Percentiles rank a stretch among this genome's conserved stretches.
Conservation (phyloP, 2,113 vertebrate species). For the Prochilodus magdalenae region DNA sequence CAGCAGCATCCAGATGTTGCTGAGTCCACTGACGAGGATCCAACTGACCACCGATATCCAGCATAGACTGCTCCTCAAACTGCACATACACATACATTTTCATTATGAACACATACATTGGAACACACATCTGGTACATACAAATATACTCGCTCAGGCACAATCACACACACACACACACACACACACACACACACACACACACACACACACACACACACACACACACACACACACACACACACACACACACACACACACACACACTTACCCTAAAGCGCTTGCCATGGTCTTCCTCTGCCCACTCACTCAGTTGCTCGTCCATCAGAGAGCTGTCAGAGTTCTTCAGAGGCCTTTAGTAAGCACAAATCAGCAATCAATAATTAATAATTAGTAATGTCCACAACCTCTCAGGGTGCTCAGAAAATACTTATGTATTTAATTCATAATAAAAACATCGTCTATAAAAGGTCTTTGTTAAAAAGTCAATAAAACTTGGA, state of each 20-base stretch:
- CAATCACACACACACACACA: not conserved
- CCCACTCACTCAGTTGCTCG: constrained; percentile 95
- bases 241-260: not conserved
- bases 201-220: not conserved
- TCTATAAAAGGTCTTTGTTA: too few species aligned
- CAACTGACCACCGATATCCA: constrained; percentile 85
- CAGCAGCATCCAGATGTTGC: constrained; percentile 86
- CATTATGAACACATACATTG: not conserved
- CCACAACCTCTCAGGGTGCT: not conserved
- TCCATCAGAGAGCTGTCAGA: constrained; percentile 92
- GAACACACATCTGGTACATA: not conserved
- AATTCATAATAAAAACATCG: too few species aligned
- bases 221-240: not conserved
- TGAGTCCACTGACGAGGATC: constrained; percentile 81
- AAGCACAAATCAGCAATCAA: not conserved
- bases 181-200: not conserved
- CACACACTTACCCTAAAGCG: constrained; percentile 85
- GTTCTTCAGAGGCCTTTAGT: constrained; percentile 89
- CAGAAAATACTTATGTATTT: not conserved
- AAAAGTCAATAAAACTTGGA: too few species aligned
- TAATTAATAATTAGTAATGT: not conserved
- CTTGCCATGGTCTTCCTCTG: constrained; percentile 88
- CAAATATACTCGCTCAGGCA: too few species aligned
- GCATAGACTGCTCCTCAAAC: constrained; percentile 82
- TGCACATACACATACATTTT: constrained; percentile 39